Percentiles rank a stretch among this genome's conserved stretches.
phyloP scores from a whole-genome alignment of 1,140 invertebrate genomes.

The Brachionus rotundiformis region DNA sequence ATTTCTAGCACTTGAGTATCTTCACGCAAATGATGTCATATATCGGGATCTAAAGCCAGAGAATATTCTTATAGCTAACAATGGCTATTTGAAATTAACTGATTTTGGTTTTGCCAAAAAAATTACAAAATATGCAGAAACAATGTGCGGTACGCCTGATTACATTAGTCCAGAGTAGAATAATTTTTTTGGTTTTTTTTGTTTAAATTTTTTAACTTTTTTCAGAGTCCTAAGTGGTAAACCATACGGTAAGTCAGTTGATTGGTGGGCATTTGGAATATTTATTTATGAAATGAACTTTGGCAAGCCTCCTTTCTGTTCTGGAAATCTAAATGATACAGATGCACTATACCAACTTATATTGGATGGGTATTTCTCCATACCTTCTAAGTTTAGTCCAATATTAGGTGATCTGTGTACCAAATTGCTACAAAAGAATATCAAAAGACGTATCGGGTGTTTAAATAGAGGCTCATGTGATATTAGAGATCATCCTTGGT shows the following conservation, averaged over 20 bases:
- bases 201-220: neutral
- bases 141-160: slow-evolving; percentile 57
- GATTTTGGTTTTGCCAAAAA: slow-evolving; percentile 57
- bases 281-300: slow-evolving; percentile 67
- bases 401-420: neutral
- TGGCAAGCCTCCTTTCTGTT: slow-evolving; percentile 72
- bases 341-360: slow-evolving; percentile 55
- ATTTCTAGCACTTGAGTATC: slow-evolving; percentile 85
- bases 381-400: neutral
- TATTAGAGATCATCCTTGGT: slow-evolving; percentile 42
- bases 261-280: slow-evolving; percentile 62
- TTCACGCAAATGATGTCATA: slow-evolving; percentile 72
- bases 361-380: neutral
- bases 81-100: slow-evolving; percentile 54
- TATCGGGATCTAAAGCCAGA: slow-evolving; percentile 54
- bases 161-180: slow-evolving; percentile 53
- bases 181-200: neutral
- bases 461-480: neutral
- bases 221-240: slow-evolving; percentile 53
- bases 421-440: neutral
- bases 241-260: slow-evolving; percentile 48
- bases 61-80: slow-evolving; percentile 51
- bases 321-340: slow-evolving; percentile 65
- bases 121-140: slow-evolving; percentile 54
- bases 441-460: slow-evolving; percentile 31